Conservation (phyloP, 2,797 vertebrate species). For the Sciurus vulgaris region DNA sequence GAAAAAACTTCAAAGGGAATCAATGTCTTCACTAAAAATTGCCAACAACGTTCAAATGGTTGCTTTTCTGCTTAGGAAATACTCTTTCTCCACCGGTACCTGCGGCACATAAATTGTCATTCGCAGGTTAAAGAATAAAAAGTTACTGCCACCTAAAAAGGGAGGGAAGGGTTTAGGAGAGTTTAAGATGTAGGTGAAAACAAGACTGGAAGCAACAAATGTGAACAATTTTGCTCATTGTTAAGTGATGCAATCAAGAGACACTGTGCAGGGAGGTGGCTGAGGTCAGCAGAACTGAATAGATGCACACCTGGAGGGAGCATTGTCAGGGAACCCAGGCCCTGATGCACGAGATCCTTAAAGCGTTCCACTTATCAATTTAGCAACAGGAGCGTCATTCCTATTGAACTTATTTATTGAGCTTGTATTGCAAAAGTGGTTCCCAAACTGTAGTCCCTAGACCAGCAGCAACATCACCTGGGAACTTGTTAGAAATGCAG, state of each 20-base stretch:
- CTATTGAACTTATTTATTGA: conserved; percentile 9
- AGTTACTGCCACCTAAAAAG: not conserved
- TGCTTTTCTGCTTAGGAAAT: conserved; percentile 20
- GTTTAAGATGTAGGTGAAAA: not conserved
- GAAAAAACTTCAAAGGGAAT: conserved; percentile 46
- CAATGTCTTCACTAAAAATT: conserved; percentile 55
- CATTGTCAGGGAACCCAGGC: not conserved
- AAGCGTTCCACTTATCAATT: conserved; percentile 36
- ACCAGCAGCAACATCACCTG: not conserved
- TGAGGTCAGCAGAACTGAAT: not conserved
- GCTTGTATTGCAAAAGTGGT: not conserved
- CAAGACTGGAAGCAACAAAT: not conserved
- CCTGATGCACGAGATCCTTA: not conserved
- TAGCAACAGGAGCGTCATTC: not conserved
- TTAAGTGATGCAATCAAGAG: not conserved
- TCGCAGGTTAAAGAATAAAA: conserved; percentile 1
- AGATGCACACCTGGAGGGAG: not conserved
- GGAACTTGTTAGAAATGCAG: conserved; percentile 56
- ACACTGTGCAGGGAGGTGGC: not conserved
- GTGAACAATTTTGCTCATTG: not conserved
- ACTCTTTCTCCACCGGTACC: not conserved
- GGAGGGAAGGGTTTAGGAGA: not conserved
- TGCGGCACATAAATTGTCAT: not conserved
- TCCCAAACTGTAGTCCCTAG: not conserved
- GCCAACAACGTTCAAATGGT: conserved; percentile 15